These are phyloP conservation scores for Salvelinus sp. DNA, from an alignment of 2,113 vertebrate genomes.

Conservation along the genomic window DNA sequence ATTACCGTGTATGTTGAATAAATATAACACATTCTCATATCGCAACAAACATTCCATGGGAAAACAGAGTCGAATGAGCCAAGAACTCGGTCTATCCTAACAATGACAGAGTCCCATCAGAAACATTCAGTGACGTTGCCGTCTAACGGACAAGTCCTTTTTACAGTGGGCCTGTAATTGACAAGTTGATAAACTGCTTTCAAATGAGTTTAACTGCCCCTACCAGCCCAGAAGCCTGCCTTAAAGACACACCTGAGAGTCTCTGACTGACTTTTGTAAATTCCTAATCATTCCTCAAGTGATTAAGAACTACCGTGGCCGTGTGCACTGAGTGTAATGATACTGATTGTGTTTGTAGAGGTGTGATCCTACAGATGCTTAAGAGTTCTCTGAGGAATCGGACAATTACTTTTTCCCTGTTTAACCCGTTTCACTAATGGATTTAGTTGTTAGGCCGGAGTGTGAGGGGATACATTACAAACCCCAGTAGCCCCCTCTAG, in stretches of 20 bases:
- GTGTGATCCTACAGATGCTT: constrained; percentile 10
- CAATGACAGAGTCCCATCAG: no score
- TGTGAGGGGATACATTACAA: background rate
- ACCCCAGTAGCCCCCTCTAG: background rate
- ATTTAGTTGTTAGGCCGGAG: constrained; percentile 23
- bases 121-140: no score
- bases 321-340: background rate
- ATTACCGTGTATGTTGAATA: no score
- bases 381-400: constrained; percentile 21
- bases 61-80: no score
- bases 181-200: no score
- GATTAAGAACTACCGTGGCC: constrained; percentile 22
- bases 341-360: constrained; percentile 34
- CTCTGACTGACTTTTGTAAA: constrained; percentile 28
- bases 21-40: no score
- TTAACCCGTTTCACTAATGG: constrained; percentile 35
- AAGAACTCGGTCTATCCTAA: no score
- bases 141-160: no score
- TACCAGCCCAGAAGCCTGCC: background rate
- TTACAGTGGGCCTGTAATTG: no score
- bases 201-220: no score
- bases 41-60: no score
- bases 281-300: constrained; percentile 41
- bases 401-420: constrained; percentile 16
- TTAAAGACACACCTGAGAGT: constrained; percentile 27